phyloP scores from a whole-genome alignment of 2,113 vertebrate species.

The Pycnonotus jocosus region DNA sequence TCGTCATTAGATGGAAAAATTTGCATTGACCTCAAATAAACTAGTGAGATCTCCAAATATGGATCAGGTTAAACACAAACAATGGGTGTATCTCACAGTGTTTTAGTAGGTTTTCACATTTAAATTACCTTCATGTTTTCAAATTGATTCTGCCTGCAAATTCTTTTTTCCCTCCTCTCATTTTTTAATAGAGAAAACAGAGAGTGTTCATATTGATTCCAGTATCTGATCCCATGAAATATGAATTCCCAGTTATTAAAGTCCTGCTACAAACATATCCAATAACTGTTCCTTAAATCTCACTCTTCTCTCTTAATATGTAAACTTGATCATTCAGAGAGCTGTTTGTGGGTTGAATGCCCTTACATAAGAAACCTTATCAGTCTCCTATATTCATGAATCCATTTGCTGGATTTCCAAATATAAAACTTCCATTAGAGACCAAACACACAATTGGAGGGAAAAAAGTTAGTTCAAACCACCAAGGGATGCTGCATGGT shows the following conservation, averaged over 20 bases:
- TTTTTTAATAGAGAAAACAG: not conserved
- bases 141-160: not conserved
- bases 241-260: not conserved
- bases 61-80: not conserved
- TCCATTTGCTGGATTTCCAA: not conserved
- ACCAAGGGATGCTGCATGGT: not conserved
- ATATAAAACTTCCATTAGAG: not conserved
- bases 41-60: not conserved
- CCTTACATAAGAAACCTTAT: not conserved
- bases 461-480: not conserved
- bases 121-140: not conserved
- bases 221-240: not conserved
- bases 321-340: not conserved
- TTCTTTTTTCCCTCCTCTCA: fast-evolving
- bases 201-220: not conserved
- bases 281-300: not conserved
- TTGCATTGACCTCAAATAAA: not conserved
- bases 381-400: not conserved
- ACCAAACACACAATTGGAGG: not conserved
- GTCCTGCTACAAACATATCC: not conserved
- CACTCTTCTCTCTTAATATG: not conserved
- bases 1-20: not conserved
- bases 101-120: not conserved
- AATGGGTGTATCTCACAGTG: not conserved
- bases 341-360: not conserved